These are phyloP conservation scores for Sinonovacula constricta DNA, from an alignment of 1,140 invertebrate genomes.

Conservation along the genomic window DNA sequence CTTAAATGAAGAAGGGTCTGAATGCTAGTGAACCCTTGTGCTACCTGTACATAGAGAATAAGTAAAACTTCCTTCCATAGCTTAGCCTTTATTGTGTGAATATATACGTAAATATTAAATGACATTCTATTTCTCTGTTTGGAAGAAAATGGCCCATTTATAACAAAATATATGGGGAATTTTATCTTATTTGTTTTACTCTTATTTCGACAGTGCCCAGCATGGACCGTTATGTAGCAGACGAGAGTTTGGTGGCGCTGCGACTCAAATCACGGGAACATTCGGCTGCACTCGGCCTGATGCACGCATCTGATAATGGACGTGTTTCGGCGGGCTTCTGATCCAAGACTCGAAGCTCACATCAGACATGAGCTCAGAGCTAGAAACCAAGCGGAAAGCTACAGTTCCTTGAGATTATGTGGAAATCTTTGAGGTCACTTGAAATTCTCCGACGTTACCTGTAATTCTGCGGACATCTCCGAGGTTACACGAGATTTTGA, in stretches of 20 bases:
- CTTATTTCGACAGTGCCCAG: conserved; percentile 56
- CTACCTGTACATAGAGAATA: too few species aligned
- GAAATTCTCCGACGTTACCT: background rate
- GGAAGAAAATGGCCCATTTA: too few species aligned
- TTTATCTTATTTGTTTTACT: conserved; percentile 18
- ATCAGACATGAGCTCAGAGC: too few species aligned
- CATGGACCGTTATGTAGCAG: conserved; percentile 62
- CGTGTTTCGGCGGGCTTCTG: conserved; percentile 53
- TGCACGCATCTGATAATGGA: conserved; percentile 55
- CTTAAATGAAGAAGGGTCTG: too few species aligned
- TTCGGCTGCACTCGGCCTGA: conserved; percentile 66
- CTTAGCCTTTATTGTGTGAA: too few species aligned
- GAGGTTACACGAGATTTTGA: background rate
- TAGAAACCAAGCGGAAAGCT: background rate
- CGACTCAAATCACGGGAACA: conserved; percentile 72
- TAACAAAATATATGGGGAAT: too few species aligned
- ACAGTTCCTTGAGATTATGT: background rate
- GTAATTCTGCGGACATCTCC: background rate
- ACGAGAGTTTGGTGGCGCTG: conserved; percentile 69
- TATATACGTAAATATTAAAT: too few species aligned
- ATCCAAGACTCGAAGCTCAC: too few species aligned
- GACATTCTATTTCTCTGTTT: too few species aligned
- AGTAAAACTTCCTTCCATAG: too few species aligned
- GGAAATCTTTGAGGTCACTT: background rate
- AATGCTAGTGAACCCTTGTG: too few species aligned